These are phyloP conservation scores for Amazona guildingii DNA, from an alignment of 2,113 vertebrate genomes.

Conservation along the genomic window DNA sequence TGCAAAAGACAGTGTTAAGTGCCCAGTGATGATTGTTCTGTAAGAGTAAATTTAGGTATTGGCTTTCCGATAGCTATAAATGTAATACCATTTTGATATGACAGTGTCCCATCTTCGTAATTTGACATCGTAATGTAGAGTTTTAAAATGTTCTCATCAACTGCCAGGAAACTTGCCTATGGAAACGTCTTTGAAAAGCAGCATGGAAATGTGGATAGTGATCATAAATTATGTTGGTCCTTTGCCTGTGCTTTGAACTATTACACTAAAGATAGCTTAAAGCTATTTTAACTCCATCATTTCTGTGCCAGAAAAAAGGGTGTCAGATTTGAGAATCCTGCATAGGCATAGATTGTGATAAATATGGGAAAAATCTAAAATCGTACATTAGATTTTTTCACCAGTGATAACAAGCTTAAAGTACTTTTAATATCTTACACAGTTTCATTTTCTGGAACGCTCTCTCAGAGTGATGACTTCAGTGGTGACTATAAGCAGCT, in stretches of 20 bases:
- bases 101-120: not conserved
- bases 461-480: not conserved
- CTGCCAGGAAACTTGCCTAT: not conserved
- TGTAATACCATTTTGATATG: not conserved
- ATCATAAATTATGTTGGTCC: not conserved
- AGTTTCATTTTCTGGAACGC: not conserved
- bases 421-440: not conserved
- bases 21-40: not conserved
- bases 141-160: not conserved
- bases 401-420: not conserved
- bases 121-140: not conserved
- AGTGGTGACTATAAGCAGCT: not conserved
- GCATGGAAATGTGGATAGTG: not conserved
- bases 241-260: not conserved
- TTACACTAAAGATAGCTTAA: not conserved
- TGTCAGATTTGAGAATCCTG: not conserved
- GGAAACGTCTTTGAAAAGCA: not conserved
- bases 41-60: not conserved
- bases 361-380: not conserved
- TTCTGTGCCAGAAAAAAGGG: not conserved
- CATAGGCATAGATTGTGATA: not conserved
- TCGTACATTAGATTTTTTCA: not conserved
- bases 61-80: not conserved
- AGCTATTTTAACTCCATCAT: not conserved
- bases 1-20: not conserved